A percentile compares a stretch with the other conserved stretches of the same genome.
These are phyloP conservation scores for Willisornis vidua DNA, from an alignment of 2,113 vertebrate genomes.

Conservation along the genomic window DNA sequence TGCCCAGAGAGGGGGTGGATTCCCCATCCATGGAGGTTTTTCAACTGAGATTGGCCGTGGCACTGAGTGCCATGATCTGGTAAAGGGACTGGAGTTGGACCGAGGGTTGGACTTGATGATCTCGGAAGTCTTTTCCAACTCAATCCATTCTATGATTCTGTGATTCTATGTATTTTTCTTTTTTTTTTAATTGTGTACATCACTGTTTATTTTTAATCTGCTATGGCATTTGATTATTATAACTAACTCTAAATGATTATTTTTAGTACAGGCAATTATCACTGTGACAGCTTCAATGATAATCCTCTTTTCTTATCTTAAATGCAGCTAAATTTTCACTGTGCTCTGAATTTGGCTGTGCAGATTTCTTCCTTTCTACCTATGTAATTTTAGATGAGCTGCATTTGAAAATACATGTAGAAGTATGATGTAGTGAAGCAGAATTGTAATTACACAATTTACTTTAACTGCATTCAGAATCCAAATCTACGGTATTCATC, in stretches of 20 bases:
- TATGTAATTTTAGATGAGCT: not conserved
- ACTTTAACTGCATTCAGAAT: not conserved
- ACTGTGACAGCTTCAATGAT: slow-evolving; percentile 26
- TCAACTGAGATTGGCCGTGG: no score
- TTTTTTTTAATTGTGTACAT: not conserved
- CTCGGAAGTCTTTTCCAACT: no score
- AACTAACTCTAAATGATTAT: not conserved
- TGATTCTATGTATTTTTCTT: not conserved
- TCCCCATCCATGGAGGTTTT: no score
- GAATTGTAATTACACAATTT: slow-evolving; percentile 1
- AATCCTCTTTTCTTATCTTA: slow-evolving; percentile 25
- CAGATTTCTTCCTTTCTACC: not conserved
- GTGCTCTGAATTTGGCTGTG: not conserved
- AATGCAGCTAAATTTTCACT: not conserved
- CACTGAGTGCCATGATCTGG: no score
- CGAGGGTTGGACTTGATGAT: no score
- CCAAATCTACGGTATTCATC: not conserved
- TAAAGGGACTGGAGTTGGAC: no score
- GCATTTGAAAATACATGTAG: not conserved
- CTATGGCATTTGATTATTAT: not conserved
- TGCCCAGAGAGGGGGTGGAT: no score
- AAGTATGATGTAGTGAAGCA: not conserved
- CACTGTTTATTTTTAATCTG: slow-evolving; percentile 15
- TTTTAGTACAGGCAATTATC: slow-evolving; percentile 44
- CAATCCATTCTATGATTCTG: no score